Evolutionary conservation across 2,888 invertebrate species (phyloP).

Genomic region (Ditula angustiorana): DNA sequence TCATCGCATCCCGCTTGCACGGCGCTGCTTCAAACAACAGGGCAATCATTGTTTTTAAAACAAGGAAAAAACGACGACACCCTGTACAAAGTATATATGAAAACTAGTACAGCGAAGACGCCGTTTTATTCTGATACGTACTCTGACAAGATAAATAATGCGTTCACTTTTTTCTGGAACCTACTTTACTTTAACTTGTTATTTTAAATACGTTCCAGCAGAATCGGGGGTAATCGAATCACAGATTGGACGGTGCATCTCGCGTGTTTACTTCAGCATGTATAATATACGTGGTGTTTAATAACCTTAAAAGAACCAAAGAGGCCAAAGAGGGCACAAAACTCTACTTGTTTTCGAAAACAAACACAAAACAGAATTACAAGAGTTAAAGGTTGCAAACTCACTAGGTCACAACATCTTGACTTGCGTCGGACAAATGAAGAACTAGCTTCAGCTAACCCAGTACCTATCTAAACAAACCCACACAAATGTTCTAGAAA

Average conservation of each 20-base stretch:
- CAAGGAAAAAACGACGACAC: conserved; percentile 74
- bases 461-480: background rate
- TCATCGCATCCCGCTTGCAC: conserved; percentile 76
- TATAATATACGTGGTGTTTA: too few species aligned
- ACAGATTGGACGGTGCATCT: background rate
- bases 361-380: background rate
- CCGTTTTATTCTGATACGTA: conserved; percentile 75
- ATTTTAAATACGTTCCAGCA: conserved; percentile 52
- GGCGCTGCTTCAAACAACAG: conserved; percentile 65
- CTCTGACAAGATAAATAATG: conserved; percentile 78
- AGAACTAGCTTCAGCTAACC: conserved; percentile 37
- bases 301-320: background rate
- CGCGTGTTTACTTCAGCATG: too few species aligned
- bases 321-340: background rate
- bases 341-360: background rate
- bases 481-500: background rate
- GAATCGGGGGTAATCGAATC: background rate
- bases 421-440: conserved; percentile 46
- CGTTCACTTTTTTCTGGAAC: conserved; percentile 73
- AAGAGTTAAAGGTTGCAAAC: background rate
- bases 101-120: conserved; percentile 73
- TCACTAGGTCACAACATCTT: background rate
- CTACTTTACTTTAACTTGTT: conserved; percentile 60
- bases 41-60: conserved; percentile 81
- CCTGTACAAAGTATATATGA: conserved; percentile 72